Conservation (phyloP, 2,888 invertebrate species). For the Volucella inflata region DNA sequence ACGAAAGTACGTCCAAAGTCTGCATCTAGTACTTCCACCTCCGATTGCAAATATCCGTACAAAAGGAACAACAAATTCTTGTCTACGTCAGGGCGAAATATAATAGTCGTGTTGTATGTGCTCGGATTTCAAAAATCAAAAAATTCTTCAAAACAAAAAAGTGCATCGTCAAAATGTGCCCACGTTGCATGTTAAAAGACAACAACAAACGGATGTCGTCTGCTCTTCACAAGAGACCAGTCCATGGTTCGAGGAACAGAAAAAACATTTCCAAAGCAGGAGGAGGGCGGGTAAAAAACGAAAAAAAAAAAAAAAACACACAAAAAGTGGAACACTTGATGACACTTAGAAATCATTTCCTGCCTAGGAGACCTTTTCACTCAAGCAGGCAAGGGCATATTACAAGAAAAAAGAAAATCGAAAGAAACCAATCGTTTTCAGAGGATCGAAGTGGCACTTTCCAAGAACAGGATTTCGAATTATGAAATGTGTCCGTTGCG, state of each 20-base stretch:
- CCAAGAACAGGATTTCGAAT: slow-evolving; percentile 54
- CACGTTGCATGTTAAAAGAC: slow-evolving; percentile 28
- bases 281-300: slow-evolving; percentile 2
- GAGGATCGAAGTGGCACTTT: slow-evolving; percentile 59
- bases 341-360: slow-evolving; percentile 73
- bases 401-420: slow-evolving; percentile 22
- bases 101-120: slow-evolving; percentile 48
- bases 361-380: slow-evolving; percentile 58
- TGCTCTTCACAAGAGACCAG: slow-evolving; percentile 36
- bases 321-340: slow-evolving; percentile 70
- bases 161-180: slow-evolving; percentile 51
- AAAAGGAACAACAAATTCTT: slow-evolving; percentile 5
- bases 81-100: slow-evolving; percentile 54
- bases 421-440: slow-evolving; percentile 63
- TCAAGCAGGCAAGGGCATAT: slow-evolving; percentile 8
- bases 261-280: slow-evolving; percentile 55
- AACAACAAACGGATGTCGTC: slow-evolving; percentile 60
- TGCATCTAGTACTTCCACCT: slow-evolving; percentile 21
- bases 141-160: slow-evolving; percentile 34
- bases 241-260: slow-evolving; percentile 54
- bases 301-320: slow-evolving; percentile 21
- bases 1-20: slow-evolving; percentile 28
- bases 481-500: slow-evolving; percentile 51
- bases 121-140: slow-evolving; percentile 52
- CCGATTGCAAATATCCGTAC: too few species aligned